Conservation (phyloP, 2,888 invertebrate species). For the Andrena fulva region DNA sequence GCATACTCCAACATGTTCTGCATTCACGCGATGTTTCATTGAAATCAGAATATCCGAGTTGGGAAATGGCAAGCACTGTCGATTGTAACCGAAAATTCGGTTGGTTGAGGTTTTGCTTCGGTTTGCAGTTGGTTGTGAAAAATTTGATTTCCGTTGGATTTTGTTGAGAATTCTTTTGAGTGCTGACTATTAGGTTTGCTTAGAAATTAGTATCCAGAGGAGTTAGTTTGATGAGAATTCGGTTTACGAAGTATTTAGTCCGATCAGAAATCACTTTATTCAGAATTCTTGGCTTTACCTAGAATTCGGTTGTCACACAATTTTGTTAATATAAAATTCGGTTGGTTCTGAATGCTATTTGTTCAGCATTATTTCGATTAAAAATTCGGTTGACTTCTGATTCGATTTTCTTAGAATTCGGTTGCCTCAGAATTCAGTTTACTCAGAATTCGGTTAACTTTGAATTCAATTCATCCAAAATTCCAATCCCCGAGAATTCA, state of each 20-base stretch:
- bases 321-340: neutral
- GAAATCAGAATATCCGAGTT: too few species aligned
- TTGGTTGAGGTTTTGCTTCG: neutral
- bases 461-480: neutral
- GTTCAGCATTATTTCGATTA: neutral
- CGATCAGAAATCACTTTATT: neutral
- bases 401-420: neutral
- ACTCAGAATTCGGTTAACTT: neutral
- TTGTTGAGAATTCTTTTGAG: too few species aligned
- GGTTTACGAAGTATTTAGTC: neutral
- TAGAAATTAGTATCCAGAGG: neutral
- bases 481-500: neutral
- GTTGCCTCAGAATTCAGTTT: neutral
- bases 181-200: neutral
- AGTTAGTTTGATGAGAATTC: neutral
- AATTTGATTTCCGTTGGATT: too few species aligned
- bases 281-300: neutral
- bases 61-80: neutral
- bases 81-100: neutral
- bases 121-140: neutral
- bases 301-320: neutral
- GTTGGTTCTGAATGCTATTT: neutral
- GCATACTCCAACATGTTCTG: too few species aligned
- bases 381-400: neutral
- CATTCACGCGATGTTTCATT: too few species aligned